Percentiles rank a stretch among this genome's conserved stretches.
Conservation (phyloP, 2,797 vertebrate genomes). For the Eospalax fontanierii region DNA sequence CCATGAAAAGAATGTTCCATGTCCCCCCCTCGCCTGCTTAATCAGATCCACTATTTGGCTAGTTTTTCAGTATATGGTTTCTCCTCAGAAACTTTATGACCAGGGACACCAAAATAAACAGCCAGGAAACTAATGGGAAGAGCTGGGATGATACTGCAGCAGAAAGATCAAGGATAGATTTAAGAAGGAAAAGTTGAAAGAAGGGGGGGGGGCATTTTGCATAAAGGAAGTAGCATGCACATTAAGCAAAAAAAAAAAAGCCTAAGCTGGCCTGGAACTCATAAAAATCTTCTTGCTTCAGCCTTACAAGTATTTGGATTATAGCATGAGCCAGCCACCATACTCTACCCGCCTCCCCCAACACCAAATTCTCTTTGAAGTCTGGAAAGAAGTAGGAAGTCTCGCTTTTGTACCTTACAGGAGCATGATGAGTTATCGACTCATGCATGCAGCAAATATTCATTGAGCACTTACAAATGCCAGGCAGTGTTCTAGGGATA, state of each 20-base stretch:
- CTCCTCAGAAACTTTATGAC: conserved; percentile 16
- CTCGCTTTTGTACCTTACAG: background rate
- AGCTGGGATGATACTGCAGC: background rate
- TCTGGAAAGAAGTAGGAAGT: conserved; percentile 23
- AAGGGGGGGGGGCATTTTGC: background rate
- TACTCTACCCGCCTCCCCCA: too few species aligned
- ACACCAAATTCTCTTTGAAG: conserved; percentile 6
- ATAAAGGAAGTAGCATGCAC: conserved; percentile 31
- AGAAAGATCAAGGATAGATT: background rate
- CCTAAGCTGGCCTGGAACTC: background rate
- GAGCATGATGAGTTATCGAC: background rate
- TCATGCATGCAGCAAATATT: background rate
- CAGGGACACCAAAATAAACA: conserved; percentile 2
- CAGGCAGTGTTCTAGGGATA: background rate
- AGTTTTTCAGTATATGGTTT: conserved; percentile 38
- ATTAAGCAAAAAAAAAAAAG: background rate
- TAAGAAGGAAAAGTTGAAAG: background rate
- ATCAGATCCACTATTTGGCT: conserved; percentile 27
- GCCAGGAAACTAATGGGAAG: conserved; percentile 9
- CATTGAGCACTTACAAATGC: background rate
- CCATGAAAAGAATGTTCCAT: conserved; percentile 4
- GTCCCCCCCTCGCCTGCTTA: background rate
- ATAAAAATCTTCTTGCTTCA: background rate
- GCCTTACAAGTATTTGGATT: background rate
- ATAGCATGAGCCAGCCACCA: background rate